Conservation (phyloP, 2,797 vertebrate species). For the Ctenopoma kingsleyae region DNA sequence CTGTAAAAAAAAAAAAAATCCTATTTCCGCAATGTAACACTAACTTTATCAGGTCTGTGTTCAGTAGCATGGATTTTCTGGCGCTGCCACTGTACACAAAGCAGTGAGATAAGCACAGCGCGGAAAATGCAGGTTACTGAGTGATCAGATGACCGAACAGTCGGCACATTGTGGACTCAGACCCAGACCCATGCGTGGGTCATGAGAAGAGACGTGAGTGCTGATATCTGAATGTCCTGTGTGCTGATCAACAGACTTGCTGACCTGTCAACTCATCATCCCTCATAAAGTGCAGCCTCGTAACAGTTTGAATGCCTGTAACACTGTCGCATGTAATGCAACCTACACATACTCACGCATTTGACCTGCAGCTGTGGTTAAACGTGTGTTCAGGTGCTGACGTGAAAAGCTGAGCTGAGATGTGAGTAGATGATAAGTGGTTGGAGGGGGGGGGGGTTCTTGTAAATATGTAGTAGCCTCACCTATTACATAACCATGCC, state of each 20-base stretch:
- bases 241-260: too few species aligned
- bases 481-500: conserved; percentile 34
- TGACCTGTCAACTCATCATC: conserved; percentile 20
- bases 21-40: not conserved
- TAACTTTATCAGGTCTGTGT: conserved; percentile 11
- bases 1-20: not conserved
- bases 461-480: conserved; percentile 23
- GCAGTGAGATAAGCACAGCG: conserved; percentile 3
- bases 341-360: not conserved
- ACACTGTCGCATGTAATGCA: not conserved
- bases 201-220: too few species aligned
- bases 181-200: not conserved
- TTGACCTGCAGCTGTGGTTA: not conserved
- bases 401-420: not conserved
- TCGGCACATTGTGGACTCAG: not conserved
- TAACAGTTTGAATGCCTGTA: not conserved
- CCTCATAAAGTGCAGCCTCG: conserved; percentile 1
- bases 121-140: conserved; percentile 57
- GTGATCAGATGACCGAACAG: conserved; percentile 47
- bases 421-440: not conserved
- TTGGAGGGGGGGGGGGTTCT: not conserved
- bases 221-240: too few species aligned
- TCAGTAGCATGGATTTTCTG: conserved; percentile 7
- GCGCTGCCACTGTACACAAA: conserved; percentile 8
- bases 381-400: not conserved